Conservation (phyloP, 2,797 vertebrate genomes). For the Hyperoplus immaculatus region DNA sequence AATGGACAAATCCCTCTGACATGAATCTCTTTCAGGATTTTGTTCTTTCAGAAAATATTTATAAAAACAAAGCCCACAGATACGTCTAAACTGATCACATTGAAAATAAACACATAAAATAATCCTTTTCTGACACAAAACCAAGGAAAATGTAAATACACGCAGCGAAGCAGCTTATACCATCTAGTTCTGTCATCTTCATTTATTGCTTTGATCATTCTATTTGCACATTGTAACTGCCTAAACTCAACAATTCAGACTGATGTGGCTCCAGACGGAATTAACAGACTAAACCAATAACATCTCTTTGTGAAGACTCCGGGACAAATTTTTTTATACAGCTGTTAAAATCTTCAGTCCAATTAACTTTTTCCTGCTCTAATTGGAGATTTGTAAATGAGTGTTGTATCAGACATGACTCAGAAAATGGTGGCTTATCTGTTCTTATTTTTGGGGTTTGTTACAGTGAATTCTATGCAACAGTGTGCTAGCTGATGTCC, state of each 20-base stretch:
- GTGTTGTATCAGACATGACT: slow-evolving; percentile 21
- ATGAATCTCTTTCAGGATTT: slow-evolving; percentile 29
- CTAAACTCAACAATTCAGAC: slow-evolving; percentile 26
- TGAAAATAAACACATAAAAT: background rate
- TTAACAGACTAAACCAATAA: slow-evolving; percentile 45
- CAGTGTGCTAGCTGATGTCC: background rate
- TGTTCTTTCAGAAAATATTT: slow-evolving; percentile 13
- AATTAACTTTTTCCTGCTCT: slow-evolving; percentile 46
- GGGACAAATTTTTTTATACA: slow-evolving; percentile 37
- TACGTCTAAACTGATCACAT: slow-evolving; percentile 1
- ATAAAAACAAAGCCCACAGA: background rate
- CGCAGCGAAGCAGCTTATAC: slow-evolving; percentile 37
- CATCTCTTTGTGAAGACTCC: slow-evolving; percentile 27
- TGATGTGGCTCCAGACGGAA: slow-evolving; percentile 45
- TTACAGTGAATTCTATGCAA: slow-evolving; percentile 15
- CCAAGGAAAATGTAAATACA: slow-evolving; percentile 39
- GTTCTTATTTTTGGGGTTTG: slow-evolving; percentile 26
- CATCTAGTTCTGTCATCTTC: slow-evolving; percentile 41
- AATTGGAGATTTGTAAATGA: slow-evolving; percentile 50
- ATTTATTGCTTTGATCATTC: slow-evolving; percentile 44
- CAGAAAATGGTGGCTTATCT: slow-evolving; percentile 18
- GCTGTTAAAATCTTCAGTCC: slow-evolving; percentile 36
- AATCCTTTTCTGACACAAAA: slow-evolving; percentile 22
- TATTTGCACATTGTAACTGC: slow-evolving; percentile 37
- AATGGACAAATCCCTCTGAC: slow-evolving; percentile 30